These are phyloP conservation scores for Epinephelus lanceolatus DNA, from an alignment of 2,113 vertebrate genomes.

Conservation along the genomic window DNA sequence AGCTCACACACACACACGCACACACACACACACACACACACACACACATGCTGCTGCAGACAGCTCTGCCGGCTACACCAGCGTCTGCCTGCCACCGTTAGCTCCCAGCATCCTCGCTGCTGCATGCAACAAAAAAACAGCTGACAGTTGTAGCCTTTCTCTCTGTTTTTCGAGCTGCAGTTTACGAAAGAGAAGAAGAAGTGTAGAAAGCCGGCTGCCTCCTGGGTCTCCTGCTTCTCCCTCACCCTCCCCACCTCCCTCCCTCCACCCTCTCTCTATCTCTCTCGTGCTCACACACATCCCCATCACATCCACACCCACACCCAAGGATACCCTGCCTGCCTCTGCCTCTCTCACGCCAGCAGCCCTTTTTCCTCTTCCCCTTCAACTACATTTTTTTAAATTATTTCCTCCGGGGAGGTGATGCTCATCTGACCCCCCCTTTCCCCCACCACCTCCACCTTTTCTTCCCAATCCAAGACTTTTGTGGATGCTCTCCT, in stretches of 20 bases:
- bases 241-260: slow-evolving; percentile 20
- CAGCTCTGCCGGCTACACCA: slow-evolving; percentile 45
- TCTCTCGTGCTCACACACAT: slow-evolving; percentile 61
- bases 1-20: slow-evolving; percentile 46
- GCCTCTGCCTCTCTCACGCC: slow-evolving; percentile 37
- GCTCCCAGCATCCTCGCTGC: slow-evolving; percentile 39
- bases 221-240: slow-evolving; percentile 57
- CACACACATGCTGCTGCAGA: slow-evolving; percentile 52
- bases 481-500: slow-evolving; percentile 65
- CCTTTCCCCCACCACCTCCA: background rate
- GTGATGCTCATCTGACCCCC: slow-evolving; percentile 73
- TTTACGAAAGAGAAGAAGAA: slow-evolving; percentile 34
- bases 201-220: slow-evolving; percentile 50
- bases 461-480: slow-evolving; percentile 16
- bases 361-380: slow-evolving; percentile 21
- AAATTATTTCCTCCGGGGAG: slow-evolving; percentile 27
- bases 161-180: slow-evolving; percentile 19
- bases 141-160: slow-evolving; percentile 20
- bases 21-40: slow-evolving; percentile 23
- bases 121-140: slow-evolving; percentile 25
- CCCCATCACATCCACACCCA: slow-evolving; percentile 72
- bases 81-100: slow-evolving; percentile 26
- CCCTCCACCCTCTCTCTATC: slow-evolving; percentile 19
- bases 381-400: slow-evolving; percentile 31
- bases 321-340: slow-evolving; percentile 76